phyloP scores from a whole-genome alignment of 1,140 invertebrate genomes.

The Matsumurasca onukii region DNA sequence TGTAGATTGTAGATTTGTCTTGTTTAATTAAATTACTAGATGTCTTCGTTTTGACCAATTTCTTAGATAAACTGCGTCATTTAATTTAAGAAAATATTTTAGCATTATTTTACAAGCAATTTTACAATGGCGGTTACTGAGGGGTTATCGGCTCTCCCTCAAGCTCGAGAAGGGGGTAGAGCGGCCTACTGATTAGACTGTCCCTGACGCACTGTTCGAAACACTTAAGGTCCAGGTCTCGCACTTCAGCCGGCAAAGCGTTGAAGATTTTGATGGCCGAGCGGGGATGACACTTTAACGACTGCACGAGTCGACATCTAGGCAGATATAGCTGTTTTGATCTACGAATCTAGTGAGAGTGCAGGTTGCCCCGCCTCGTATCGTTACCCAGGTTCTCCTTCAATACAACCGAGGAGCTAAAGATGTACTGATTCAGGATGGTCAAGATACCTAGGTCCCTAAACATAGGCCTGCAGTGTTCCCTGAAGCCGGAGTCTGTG shows the following conservation, averaged over 20 bases:
- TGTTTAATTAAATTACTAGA: too few species aligned
- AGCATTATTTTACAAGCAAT: too few species aligned
- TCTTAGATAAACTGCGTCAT: too few species aligned
- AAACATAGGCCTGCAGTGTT: too few species aligned
- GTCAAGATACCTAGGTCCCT: background rate
- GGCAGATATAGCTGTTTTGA: background rate
- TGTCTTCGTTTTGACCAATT: too few species aligned
- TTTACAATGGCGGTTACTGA: too few species aligned
- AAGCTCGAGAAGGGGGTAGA: background rate
- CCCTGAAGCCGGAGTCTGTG: too few species aligned
- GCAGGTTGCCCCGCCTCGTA: too few species aligned
- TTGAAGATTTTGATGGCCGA: conserved; percentile 2
- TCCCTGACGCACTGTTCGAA: background rate
- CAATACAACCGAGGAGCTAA: background rate
- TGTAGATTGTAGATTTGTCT: too few species aligned
- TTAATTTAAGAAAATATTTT: too few species aligned
- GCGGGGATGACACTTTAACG: background rate
- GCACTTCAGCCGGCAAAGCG: background rate
- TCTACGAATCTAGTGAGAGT: background rate
- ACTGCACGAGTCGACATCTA: background rate
- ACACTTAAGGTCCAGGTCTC: background rate
- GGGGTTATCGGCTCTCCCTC: too few species aligned
- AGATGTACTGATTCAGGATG: conserved; percentile 1
- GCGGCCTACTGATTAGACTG: background rate
- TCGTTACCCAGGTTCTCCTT: too few species aligned